A percentile compares a stretch with the other conserved stretches of the same genome.
Evolutionary conservation across 2,797 vertebrate species (phyloP).

Genomic region (Crypturellus tataupa): DNA sequence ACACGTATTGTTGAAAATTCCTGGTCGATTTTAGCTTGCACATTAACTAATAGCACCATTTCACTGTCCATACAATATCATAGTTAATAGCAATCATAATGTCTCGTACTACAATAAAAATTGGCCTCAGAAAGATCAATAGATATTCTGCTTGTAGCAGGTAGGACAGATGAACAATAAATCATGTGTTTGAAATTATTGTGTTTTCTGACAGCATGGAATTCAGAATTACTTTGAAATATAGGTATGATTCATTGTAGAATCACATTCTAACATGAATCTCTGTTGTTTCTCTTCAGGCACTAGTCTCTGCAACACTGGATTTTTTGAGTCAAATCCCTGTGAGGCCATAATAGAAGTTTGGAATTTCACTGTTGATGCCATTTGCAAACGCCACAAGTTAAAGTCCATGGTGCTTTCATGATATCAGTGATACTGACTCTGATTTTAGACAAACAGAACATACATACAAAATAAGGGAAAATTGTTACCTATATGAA

Average conservation of each 20-base stretch:
- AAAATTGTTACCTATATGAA: neutral
- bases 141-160: conserved; percentile 44
- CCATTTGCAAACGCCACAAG: neutral
- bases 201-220: conserved; percentile 54
- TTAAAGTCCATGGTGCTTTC: neutral
- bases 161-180: conserved; percentile 52
- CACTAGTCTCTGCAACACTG: neutral
- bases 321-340: neutral
- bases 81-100: conserved; percentile 76
- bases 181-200: conserved; percentile 54
- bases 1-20: conserved; percentile 75
- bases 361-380: neutral
- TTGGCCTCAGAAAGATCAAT: conserved; percentile 73
- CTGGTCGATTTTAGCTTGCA: conserved; percentile 74
- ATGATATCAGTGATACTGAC: neutral
- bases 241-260: conserved; percentile 1
- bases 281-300: neutral
- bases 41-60: conserved; percentile 76
- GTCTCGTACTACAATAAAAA: conserved; percentile 63
- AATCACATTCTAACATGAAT: neutral
- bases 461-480: neutral
- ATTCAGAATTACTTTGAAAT: conserved; percentile 57
- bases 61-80: conserved; percentile 63
- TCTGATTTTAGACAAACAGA: neutral
- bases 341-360: neutral